Conservation (phyloP, 2,888 invertebrate species). For the Metopia argyrocephala region DNA sequence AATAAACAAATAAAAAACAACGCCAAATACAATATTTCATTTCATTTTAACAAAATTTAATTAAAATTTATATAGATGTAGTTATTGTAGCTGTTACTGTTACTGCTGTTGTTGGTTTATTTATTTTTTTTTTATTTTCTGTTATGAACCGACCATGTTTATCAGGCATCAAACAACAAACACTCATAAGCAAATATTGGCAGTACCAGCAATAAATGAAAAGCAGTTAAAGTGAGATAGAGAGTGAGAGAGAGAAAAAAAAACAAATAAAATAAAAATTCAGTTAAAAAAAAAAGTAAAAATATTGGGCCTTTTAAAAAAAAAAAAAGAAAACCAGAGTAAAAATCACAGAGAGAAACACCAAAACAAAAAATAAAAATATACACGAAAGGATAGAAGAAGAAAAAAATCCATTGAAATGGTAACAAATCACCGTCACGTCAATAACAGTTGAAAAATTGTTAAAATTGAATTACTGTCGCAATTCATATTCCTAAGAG, state of each 20-base stretch:
- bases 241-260: slow-evolving; percentile 33
- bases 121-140: neutral
- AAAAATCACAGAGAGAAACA: neutral
- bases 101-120: neutral
- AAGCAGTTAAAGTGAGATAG: slow-evolving; percentile 17
- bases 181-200: slow-evolving; percentile 57
- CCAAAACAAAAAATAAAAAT: neutral
- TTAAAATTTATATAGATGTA: slow-evolving; percentile 43
- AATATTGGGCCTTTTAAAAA: neutral
- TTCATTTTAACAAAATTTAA: slow-evolving; percentile 52
- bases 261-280: neutral
- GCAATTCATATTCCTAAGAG: slow-evolving; percentile 66
- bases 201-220: slow-evolving; percentile 29
- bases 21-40: slow-evolving; percentile 42
- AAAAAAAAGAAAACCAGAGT: neutral
- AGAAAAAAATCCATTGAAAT: slow-evolving; percentile 62
- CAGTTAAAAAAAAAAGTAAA: neutral
- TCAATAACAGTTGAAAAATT: slow-evolving; percentile 77
- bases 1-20: neutral
- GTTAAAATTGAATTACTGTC: slow-evolving; percentile 75
- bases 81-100: neutral
- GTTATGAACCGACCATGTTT: slow-evolving; percentile 38
- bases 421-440: slow-evolving; percentile 76
- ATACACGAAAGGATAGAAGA: neutral
- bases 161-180: slow-evolving; percentile 61